Percentiles rank a stretch among this genome's conserved stretches.
Conservation (phyloP, 1,140 invertebrate genomes). For the Ladona fulva region DNA sequence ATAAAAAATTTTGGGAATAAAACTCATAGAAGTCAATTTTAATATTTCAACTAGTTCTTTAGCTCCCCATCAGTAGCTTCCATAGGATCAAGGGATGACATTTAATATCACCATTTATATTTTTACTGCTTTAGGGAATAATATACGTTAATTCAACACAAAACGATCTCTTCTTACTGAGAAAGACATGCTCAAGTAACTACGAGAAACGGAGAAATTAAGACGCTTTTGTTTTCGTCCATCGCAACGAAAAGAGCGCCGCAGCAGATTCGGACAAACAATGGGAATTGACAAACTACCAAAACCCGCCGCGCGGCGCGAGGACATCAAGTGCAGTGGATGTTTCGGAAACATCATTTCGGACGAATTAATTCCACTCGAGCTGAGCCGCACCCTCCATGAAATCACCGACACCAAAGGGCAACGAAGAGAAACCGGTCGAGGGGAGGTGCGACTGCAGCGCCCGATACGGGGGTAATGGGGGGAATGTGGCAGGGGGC, state of each 20-base stretch:
- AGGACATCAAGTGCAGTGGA: neutral
- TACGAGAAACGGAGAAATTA: too few relatives aligned
- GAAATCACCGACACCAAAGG: constrained; percentile 2
- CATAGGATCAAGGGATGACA: too few relatives aligned
- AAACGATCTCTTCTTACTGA: too few relatives aligned
- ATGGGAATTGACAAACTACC: neutral
- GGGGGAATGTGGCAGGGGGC: neutral
- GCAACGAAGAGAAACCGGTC: neutral
- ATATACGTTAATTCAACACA: too few relatives aligned
- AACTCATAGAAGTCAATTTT: too few relatives aligned
- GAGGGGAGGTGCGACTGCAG: neutral
- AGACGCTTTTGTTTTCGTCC: too few relatives aligned
- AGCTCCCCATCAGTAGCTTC: too few relatives aligned
- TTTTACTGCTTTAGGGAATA: too few relatives aligned
- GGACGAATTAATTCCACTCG: neutral
- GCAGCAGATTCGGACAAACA: neutral
- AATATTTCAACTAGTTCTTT: too few relatives aligned
- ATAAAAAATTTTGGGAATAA: too few relatives aligned
- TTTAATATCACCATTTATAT: too few relatives aligned
- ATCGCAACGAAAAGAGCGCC: neutral
- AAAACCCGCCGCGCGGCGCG: neutral
- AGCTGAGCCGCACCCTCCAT: neutral
- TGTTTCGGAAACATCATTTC: constrained; percentile 3
- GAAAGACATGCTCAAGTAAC: too few relatives aligned
- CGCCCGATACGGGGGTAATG: neutral